phyloP scores from a whole-genome alignment of 2,113 vertebrate genomes.

The Polypterus bichir region DNA sequence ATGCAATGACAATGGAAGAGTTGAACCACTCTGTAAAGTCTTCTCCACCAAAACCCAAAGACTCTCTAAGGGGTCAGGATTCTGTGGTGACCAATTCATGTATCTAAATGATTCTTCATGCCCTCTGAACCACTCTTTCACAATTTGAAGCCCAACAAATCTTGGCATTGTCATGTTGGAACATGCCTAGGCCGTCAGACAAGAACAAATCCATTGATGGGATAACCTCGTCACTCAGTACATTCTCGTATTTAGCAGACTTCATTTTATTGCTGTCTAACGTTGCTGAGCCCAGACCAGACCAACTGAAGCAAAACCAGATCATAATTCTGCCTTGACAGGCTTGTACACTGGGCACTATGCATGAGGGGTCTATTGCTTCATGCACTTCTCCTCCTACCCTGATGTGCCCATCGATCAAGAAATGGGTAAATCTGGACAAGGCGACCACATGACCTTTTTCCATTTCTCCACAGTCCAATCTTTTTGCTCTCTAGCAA shows the following conservation, averaged over 20 bases:
- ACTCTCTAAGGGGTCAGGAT: too few species aligned
- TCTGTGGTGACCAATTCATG: too few species aligned
- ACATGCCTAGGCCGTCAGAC: conserved; percentile 11
- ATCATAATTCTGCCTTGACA: conserved; percentile 5
- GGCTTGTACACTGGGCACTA: conserved; percentile 4
- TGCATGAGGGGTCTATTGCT: not conserved
- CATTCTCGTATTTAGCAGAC: conserved; percentile 10
- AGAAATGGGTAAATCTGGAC: conserved; percentile 9
- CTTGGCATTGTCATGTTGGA: conserved; percentile 1
- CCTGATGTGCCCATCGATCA: conserved; percentile 7
- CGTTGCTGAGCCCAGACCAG: conserved; percentile 9
- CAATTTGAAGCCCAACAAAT: not conserved
- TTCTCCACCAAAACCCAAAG: too few species aligned
- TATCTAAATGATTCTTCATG: too few species aligned
- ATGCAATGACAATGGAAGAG: too few species aligned
- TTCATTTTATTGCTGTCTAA: not conserved
- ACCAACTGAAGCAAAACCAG: conserved; percentile 5
- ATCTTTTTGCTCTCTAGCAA: conserved; percentile 1
- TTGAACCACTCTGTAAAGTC: too few species aligned
- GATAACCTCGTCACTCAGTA: conserved; percentile 13
- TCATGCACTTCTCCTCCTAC: conserved; percentile 6
- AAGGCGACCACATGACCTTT: conserved; percentile 1
- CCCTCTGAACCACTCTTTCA: too few species aligned
- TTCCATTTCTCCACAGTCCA: conserved; percentile 8
- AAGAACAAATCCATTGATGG: conserved; percentile 15